Evolutionary conservation across 2,888 invertebrate species (phyloP).

Genomic region (Mythimna albipuncta): DNA sequence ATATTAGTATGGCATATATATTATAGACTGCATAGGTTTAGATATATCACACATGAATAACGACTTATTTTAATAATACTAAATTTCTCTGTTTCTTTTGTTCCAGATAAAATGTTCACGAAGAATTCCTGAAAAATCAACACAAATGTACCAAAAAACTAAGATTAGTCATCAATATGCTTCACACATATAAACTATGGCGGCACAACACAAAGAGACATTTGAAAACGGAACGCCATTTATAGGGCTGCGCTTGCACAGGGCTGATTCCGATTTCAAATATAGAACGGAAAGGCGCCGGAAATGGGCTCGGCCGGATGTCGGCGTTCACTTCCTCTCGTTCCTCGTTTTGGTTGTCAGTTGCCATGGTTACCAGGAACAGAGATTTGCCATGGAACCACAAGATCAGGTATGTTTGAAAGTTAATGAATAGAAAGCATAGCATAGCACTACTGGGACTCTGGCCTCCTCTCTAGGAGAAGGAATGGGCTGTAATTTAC

Average conservation of each 20-base stretch:
- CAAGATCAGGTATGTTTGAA: constrained; percentile 92
- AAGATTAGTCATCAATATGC: constrained; percentile 79
- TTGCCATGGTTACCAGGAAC: constrained; percentile 90
- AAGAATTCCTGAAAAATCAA: constrained; percentile 65
- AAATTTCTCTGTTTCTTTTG: constrained; percentile 62
- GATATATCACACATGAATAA: too few species aligned
- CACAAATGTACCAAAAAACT: constrained; percentile 72
- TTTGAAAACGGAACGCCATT: constrained; percentile 76
- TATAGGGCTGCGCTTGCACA: constrained; percentile 77
- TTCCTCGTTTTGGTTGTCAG: constrained; percentile 75
- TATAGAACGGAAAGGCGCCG: constrained; percentile 80
- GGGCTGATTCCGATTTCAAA: constrained; percentile 79
- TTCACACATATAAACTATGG: constrained; percentile 81
- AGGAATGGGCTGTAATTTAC: too few species aligned
- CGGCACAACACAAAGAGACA: constrained; percentile 77
- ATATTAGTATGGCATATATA: too few species aligned
- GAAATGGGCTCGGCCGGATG: constrained; percentile 80
- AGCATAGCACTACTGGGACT: too few species aligned
- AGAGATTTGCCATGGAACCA: constrained; percentile 98
- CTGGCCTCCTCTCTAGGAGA: too few species aligned
- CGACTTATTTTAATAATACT: background rate
- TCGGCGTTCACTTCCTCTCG: constrained; percentile 78
- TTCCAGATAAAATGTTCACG: constrained; percentile 75
- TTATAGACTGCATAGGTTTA: too few species aligned
- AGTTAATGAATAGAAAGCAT: too few species aligned